Evolutionary conservation across 2,113 vertebrate genomes (phyloP), one percentile per base, ranked within the genome.

Genomic region (Gopherus flavomarginatus): DNA sequence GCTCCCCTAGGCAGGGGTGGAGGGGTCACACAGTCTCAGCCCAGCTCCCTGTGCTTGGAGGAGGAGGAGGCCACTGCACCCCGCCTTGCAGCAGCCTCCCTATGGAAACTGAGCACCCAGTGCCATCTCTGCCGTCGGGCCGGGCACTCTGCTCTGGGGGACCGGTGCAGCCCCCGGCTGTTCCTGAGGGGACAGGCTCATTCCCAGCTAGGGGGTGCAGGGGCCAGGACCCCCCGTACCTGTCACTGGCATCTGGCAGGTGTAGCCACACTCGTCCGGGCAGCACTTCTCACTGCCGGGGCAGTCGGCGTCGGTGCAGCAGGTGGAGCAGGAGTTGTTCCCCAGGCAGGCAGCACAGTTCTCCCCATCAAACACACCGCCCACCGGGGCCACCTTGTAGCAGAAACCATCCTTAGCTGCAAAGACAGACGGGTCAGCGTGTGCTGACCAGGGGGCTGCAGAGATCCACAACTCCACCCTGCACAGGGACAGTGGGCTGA

Each of bases 211-310:
- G 9, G 62, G 22, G 65, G 31, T 4, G 35, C 21, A 11, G 17
- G 21, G 11, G n/a, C n/a, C 9, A 6, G n/a, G 65, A 21, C 19
- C 4, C 3, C 22, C 75, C 75, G 2, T 78, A 78, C 75, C 75
- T 47, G 38, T 78, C 75, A 78, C 75, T 2, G 75, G 3, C 22
- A 1, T 7, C 42, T 78, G 75, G 75, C 75, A 78, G 0, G 78
- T 96, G 92, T 95, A 56, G 72, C 97, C 97, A 0, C 97, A 97
- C 81, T 97, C 96, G 95, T 96, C 90, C 81, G 97, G 97, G 83
- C 97, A 97, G 95, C 97, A 97, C 56, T 97, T 97, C 94, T 85
- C 89, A 52, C 29, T 78, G 44, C 95, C 92, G 0, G 1, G 96
- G 81, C 97, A 97, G 90, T 72, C 3, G 0, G 83, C 26, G 0